Evolutionary conservation across 2,888 invertebrate genomes (phyloP).

Genomic region (Rhabditoides inermis): DNA sequence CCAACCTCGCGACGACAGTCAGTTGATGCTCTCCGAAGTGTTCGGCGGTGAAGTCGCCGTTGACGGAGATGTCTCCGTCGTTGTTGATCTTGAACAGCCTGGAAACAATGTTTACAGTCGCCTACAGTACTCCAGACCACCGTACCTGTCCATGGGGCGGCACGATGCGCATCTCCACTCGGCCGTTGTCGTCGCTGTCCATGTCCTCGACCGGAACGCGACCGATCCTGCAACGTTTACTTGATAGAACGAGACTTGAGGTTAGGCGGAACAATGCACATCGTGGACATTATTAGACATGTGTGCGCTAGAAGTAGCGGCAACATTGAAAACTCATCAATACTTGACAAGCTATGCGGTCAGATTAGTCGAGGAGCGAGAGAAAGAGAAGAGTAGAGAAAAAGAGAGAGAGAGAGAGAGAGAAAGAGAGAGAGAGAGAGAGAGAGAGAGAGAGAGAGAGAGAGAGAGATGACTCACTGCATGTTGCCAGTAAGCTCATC

Average conservation of each 20-base stretch:
- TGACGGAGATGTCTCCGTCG: constrained; percentile 40
- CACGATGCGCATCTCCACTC: constrained; percentile 69
- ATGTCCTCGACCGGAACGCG: constrained; percentile 62
- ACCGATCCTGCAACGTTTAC: not conserved
- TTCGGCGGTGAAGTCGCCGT: constrained; percentile 42
- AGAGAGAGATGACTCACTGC: too few species aligned
- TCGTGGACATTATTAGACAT: too few species aligned
- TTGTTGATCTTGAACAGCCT: constrained; percentile 41
- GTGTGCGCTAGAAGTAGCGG: too few species aligned
- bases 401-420: too few species aligned
- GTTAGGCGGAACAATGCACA: not conserved
- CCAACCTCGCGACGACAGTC: constrained; percentile 21
- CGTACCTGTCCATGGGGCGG: constrained; percentile 31
- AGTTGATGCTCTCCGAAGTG: constrained; percentile 46
- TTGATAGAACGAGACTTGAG: too few species aligned
- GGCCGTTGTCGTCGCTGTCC: constrained; percentile 82
- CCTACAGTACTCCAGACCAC: not conserved
- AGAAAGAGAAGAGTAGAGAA: too few species aligned
- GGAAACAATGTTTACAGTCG: constrained; percentile 3
- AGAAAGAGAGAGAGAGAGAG: too few species aligned
- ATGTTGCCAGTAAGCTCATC: constrained; percentile 32
- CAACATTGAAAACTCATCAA: too few species aligned
- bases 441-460: too few species aligned
- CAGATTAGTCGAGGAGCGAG: too few species aligned
- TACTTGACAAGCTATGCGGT: too few species aligned